Percentiles rank a stretch among this genome's conserved stretches.
Evolutionary conservation across 2,113 vertebrate genomes (phyloP).

Genomic region (Elgaria multicarinata): DNA sequence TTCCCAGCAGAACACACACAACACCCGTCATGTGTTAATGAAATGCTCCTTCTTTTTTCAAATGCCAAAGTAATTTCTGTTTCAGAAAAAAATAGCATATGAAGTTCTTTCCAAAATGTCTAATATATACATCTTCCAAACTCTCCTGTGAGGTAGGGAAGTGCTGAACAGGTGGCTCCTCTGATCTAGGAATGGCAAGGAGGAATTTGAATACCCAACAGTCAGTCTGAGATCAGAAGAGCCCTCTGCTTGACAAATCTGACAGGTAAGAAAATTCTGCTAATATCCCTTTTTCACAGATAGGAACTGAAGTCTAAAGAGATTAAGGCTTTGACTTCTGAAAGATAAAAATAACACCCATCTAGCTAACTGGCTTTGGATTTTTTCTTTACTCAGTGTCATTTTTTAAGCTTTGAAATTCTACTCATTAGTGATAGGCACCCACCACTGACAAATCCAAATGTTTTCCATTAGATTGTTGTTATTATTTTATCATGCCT

Average conservation of each 20-base stretch:
- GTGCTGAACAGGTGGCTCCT: not conserved
- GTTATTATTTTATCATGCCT: not conserved
- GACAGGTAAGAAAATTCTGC: slow-evolving; percentile 22
- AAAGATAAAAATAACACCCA: slow-evolving; percentile 13
- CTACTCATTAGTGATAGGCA: not conserved
- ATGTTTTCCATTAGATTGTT: not conserved
- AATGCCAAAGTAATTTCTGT: not conserved
- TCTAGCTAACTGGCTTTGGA: not conserved
- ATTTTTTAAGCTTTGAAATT: slow-evolving; percentile 4
- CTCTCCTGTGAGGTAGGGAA: not conserved
- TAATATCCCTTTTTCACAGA: slow-evolving; percentile 1
- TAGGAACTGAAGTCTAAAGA: slow-evolving; percentile 4
- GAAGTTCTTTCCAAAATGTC: not conserved
- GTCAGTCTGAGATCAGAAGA: slow-evolving; percentile 18
- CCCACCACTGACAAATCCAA: not conserved
- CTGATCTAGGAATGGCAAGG: slow-evolving; percentile 4
- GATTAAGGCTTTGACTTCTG: slow-evolving; percentile 26
- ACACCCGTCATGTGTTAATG: not conserved
- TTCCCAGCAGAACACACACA: not conserved
- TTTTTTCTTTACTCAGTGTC: not conserved
- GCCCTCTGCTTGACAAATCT: slow-evolving; percentile 8
- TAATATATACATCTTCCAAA: not conserved
- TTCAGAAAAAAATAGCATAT: not conserved
- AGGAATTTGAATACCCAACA: not conserved
- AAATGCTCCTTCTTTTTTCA: not conserved